Base-by-base conservation (phyloP, 2,797 vertebrate genomes). In the Melanotaenia maccullochi region DNA sequence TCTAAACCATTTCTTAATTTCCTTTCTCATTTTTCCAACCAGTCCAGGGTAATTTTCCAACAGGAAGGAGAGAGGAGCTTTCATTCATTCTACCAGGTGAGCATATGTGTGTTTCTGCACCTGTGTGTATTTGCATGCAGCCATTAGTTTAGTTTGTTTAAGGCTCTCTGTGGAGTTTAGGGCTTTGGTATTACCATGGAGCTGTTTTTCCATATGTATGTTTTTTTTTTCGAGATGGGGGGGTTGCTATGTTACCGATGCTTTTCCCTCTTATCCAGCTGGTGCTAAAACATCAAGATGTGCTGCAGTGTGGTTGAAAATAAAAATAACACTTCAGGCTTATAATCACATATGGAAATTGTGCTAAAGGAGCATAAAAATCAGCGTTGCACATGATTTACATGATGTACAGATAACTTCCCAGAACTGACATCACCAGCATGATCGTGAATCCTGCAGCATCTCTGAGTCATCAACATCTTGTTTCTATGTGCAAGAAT, bases 31-130 rank as follows among this genome's bases (percentile, higher is more conserved):
- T 55, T 28, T 30, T 52, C 49, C n/a, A 62, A 75, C 59, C 84
- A 99, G 98, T 99, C 97, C 73, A 94, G 98, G 55, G 98, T 99
- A 38, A 99, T 99, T 63, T 95, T 99, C 82, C 98, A 99, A 47
- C 98, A 99, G 81, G 92, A 94, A 0, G 98, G 98, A 68, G 98
- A 99, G 61, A 90, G 98, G 71, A 99, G 96, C 89, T 99, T 99
- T 80, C 98, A 99, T 78, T 99, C 98, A 0, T 99, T 96, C 83
- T 99, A 99, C 91, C 98, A 99, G 97, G 98, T 99, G 70, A 87
- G 91, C 90, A 3, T 47, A 30, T 60, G 18, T 35, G 35, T 60
- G 18, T 30, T 20, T n/a, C 11, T 0, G 11, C 13, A 32, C 2
- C 18, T 64, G 38, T 73, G 40, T 56, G 12, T 38, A 20, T 59